Base-by-base conservation (phyloP, 2,888 invertebrate genomes). In the Hyposoter didymator region DNA sequence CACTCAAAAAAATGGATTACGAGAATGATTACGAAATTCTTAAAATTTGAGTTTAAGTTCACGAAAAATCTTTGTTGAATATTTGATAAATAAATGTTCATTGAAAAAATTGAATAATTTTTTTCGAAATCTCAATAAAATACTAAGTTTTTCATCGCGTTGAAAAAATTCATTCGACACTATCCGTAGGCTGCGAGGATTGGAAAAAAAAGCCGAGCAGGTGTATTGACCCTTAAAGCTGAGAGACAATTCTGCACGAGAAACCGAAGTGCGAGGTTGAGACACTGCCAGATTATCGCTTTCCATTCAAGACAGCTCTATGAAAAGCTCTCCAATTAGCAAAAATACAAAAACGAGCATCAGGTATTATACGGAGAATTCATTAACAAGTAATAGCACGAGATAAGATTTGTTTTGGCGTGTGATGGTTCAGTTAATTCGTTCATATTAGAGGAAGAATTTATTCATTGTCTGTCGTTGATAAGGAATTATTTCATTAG, bases 201-300 rank as follows among this genome's bases (percentile, higher is more conserved):
- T 55, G 59, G 12, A 64, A 59, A 52, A 67, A 84, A 66, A 59
- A 17, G 47, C 28, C 32, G 64, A 32, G 59, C 47, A 35, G 79
- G 88, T 86, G 66, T 84, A 84, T 88, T 86, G 88, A 87, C 84
- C 88, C 84, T 87, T 85, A 87, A 87, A 86, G 87, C 72, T 10
- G 82, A 84, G 78, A 74, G 81, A 45, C 72, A 75, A 55, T 74
- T 81, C 19, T 45, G 79, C 43, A 59, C 55, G 66, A 67, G 45
- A n/a, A 52, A 43, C 69, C 49, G 67, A 39, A 19, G 19, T 75
- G 80, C 75, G 80, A 85, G 78, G 80, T 84, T 82, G 86, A 79
- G 62, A 39, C 67, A 81, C 59, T 80, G 84, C 87, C 86, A 86
- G 78, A n/a, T 62, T 62, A 83, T 80, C 70, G 70, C 84, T 82